A percentile compares a stretch with the other conserved stretches of the same genome.
These are phyloP conservation scores for Chondrilla cf. caribensis DNA, from an alignment of 37 sponge, comb jelly and placozoan species.

Conservation along the genomic window DNA sequence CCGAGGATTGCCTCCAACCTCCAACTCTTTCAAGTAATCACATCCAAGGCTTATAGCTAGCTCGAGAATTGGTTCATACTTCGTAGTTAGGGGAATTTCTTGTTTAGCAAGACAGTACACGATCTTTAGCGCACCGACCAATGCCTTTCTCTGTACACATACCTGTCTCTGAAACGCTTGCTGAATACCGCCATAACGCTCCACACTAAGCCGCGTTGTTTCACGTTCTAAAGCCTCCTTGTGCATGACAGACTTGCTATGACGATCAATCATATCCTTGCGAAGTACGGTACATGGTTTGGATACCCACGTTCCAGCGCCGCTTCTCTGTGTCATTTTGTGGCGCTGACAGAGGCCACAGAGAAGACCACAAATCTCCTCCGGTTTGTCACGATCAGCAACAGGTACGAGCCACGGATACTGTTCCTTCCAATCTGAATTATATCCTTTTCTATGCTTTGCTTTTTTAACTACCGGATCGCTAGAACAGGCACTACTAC, in stretches of 20 bases:
- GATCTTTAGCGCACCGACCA: not conserved
- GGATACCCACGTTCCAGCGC: not conserved
- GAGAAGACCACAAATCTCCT: not conserved
- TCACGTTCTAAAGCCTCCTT: not conserved
- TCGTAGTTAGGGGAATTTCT: not conserved
- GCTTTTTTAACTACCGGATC: too few relatives aligned
- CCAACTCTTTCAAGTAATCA: not conserved
- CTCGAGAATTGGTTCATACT: not conserved
- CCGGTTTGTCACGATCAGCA: not conserved
- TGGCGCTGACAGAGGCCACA: not conserved
- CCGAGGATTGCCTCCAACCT: not conserved
- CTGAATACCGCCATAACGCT: not conserved
- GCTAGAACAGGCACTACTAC: too few relatives aligned
- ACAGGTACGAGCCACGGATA: not conserved
- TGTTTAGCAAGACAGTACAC: not conserved
- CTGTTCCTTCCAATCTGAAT: not conserved
- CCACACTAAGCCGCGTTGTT: not conserved
- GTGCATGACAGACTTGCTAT: not conserved
- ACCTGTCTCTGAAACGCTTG: not conserved
- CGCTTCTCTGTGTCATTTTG: not conserved
- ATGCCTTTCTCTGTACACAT: not conserved
- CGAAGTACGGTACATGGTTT: not conserved
- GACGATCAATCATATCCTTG: not conserved
- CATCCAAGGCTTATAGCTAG: not conserved
- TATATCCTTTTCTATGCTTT: not conserved